Conservation (phyloP, 2,797 vertebrate species). For the Macroramphosus scolopax region DNA sequence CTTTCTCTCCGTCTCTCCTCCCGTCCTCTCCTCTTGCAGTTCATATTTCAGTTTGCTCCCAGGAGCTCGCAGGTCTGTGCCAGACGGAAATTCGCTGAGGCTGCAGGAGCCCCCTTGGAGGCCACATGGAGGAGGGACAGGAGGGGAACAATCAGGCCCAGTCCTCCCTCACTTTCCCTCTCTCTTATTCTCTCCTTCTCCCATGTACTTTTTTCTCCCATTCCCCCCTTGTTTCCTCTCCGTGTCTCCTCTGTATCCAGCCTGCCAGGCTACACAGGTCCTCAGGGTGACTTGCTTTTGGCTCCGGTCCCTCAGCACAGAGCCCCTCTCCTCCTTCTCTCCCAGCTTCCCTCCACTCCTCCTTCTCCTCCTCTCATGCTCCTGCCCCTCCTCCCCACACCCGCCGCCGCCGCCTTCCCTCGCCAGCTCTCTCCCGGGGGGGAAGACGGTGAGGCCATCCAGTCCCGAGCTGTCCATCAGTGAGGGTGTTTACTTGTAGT, state of each 20-base stretch:
- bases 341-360: conserved; percentile 54
- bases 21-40: conserved; percentile 78
- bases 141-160: conserved; percentile 87
- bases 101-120: conserved; percentile 88
- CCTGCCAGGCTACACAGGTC: conserved; percentile 90
- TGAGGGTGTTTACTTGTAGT: conserved; percentile 93
- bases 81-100: conserved; percentile 92
- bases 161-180: conserved; percentile 76
- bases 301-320: conserved; percentile 72
- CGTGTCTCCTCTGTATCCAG: conserved; percentile 76
- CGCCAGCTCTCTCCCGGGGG: conserved; percentile 52
- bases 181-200: conserved; percentile 49
- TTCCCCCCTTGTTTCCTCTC: conserved; percentile 71
- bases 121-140: conserved; percentile 92
- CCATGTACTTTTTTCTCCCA: conserved; percentile 65
- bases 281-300: conserved; percentile 83
- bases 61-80: conserved; percentile 91
- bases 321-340: conserved; percentile 56
- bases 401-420: conserved; percentile 60
- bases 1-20: conserved; percentile 56
- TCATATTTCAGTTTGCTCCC: conserved; percentile 96
- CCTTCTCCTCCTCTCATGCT: conserved; percentile 47
- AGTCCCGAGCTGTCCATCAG: conserved; percentile 98
- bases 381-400: conserved; percentile 49
- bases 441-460: conserved; percentile 90